Base-by-base conservation (phyloP, 2,888 invertebrate species). In the Thyatira batis region DNA sequence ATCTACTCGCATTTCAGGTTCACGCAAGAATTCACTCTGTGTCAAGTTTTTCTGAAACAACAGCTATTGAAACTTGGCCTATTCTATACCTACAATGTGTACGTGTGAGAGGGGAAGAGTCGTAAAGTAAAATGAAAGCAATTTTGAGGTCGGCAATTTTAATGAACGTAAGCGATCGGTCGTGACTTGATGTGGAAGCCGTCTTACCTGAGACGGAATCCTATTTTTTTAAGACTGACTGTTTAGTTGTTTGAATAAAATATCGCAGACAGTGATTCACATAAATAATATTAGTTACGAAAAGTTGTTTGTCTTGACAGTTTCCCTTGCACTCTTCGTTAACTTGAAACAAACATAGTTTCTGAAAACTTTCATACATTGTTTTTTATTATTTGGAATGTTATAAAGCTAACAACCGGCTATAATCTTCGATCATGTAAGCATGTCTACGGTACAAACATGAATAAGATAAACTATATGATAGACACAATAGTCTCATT, bases 11-110 rank as follows among this genome's bases (percentile, higher is more conserved):
- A 78, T 80, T 81, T 63, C 71, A 73, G 70, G 68, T 73, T 82
- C 69, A 79, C 80, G 75, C 76, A 78, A 81, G 82, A 78, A 78
- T 82, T 80, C 78, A 76, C 77, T 82, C 64, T 58, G 65, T 67
- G 71, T 73, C 67, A 74, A 82, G 74, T 80, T 83, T 82, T 80
- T 76, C 69, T 68, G 67, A 71, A 83, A 83, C 77, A 80, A 80
- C 76, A 73, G 67, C 74, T 69, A 76, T 84, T 77, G 69, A 78
- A 82, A 83, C 80, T 84, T 81, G 57, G 53, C 53, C 72, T 70
- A 74, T 77, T 76, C 66, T 68, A 66, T 69, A 67, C n/a, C n/a
- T n/a, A n/a, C 67, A 61, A 60, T 54, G 55, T 44, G 53, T 60
- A 51, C 61, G 59, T 60, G 56, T 45, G 55, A 62, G 52, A 56